These are phyloP conservation scores for Thymelicus sylvestris DNA, from an alignment of 2,888 invertebrate genomes.

Conservation along the genomic window DNA sequence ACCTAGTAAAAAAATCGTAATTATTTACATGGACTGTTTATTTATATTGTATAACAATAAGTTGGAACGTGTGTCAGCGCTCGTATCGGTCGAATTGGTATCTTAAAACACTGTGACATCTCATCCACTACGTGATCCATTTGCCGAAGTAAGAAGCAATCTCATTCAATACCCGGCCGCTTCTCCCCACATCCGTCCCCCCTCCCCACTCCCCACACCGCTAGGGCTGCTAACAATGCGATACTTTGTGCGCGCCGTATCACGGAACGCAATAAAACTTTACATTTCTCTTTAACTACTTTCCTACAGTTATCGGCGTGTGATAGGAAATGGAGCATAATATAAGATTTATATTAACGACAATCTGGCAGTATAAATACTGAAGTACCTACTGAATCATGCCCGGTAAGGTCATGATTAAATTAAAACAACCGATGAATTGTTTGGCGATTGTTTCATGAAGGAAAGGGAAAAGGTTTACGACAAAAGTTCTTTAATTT, in stretches of 20 bases:
- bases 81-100: constrained; percentile 77
- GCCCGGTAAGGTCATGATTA: background rate
- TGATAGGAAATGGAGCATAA: constrained; percentile 70
- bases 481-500: constrained; percentile 10
- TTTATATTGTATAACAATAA: constrained; percentile 35
- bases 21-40: background rate
- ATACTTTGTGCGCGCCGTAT: constrained; percentile 75
- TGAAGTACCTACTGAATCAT: too few species aligned
- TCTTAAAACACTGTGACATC: constrained; percentile 86
- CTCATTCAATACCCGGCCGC: constrained; percentile 83
- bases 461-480: background rate
- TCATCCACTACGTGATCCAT: constrained; percentile 86
- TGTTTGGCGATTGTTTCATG: background rate
- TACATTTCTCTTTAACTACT: constrained; percentile 81
- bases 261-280: constrained; percentile 80
- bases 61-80: constrained; percentile 43
- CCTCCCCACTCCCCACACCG: constrained; percentile 46
- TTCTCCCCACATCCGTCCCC: constrained; percentile 51
- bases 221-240: constrained; percentile 76
- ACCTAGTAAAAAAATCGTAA: constrained; percentile 4
- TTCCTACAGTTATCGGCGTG: constrained; percentile 70
- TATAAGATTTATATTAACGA: constrained; percentile 24
- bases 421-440: background rate
- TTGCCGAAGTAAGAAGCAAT: constrained; percentile 86
- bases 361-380: background rate